Conservation (phyloP, 1,140 invertebrate genomes). For the Melanaphis sacchari region DNA sequence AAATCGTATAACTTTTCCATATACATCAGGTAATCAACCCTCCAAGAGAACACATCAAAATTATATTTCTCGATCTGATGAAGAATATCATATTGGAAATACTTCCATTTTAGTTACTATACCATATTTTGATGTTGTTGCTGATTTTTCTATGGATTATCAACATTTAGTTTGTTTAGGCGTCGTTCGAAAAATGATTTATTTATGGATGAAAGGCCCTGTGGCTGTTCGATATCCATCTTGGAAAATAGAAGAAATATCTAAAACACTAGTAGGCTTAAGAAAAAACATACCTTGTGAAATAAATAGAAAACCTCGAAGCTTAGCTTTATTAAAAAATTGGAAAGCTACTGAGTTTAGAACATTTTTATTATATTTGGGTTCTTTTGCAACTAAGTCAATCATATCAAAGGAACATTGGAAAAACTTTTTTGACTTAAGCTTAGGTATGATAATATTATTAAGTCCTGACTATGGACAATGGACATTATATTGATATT, state of each 20-base stretch:
- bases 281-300: slow-evolving; percentile 58
- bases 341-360: slow-evolving; percentile 67
- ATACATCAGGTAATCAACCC: slow-evolving; percentile 30
- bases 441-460: slow-evolving; percentile 63
- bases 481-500: slow-evolving; percentile 30
- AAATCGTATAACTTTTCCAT: slow-evolving; percentile 11
- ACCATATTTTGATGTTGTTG: slow-evolving; percentile 60
- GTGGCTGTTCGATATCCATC: not conserved
- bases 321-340: slow-evolving; percentile 61
- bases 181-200: slow-evolving; percentile 61
- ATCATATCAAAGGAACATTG: slow-evolving; percentile 62
- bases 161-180: slow-evolving; percentile 62
- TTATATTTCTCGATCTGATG: slow-evolving; percentile 58
- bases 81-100: slow-evolving; percentile 59
- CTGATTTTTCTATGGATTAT: slow-evolving; percentile 62
- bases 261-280: slow-evolving; percentile 57
- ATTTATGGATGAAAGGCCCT: slow-evolving; percentile 61
- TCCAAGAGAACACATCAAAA: slow-evolving; percentile 58
- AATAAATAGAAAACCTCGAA: slow-evolving; percentile 63
- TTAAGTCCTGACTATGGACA: slow-evolving; percentile 50
- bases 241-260: slow-evolving; percentile 12
- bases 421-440: slow-evolving; percentile 64
- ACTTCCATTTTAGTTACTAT: slow-evolving; percentile 58
- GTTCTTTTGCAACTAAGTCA: slow-evolving; percentile 63
- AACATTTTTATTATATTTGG: slow-evolving; percentile 65